phyloP scores from a whole-genome alignment of 2,113 vertebrate species.

The Gymnogyps californianus region DNA sequence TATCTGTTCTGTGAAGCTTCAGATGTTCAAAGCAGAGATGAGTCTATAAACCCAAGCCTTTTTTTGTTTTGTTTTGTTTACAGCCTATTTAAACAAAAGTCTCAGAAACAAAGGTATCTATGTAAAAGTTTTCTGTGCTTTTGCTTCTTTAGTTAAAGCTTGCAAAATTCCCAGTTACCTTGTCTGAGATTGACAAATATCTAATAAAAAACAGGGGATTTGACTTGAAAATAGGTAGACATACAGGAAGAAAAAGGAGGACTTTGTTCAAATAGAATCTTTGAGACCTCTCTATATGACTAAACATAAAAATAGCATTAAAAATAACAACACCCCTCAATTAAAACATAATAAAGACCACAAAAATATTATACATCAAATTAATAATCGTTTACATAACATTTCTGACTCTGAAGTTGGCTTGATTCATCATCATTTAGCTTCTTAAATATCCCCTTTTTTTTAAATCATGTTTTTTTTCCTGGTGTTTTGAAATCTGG shows the following conservation, averaged over 20 bases:
- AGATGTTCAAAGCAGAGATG: neutral
- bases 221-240: neutral
- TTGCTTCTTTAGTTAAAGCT: neutral
- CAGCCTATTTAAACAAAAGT: neutral
- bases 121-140: neutral
- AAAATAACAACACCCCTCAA: neutral
- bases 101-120: neutral
- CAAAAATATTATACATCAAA: neutral
- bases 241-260: neutral
- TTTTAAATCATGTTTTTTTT: fast-evolving
- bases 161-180: neutral
- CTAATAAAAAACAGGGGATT: neutral
- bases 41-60: neutral
- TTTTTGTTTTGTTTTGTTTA: conserved; percentile 4
- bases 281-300: neutral
- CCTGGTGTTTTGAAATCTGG: neutral
- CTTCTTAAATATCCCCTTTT: neutral
- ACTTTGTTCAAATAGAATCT: neutral
- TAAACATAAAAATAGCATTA: neutral
- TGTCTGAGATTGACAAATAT: neutral
- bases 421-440: neutral
- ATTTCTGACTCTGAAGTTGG: neutral
- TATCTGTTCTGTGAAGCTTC: neutral
- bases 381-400: neutral
- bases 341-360: neutral